These are phyloP conservation scores for Caranx melampygus DNA, from an alignment of 2,113 vertebrate genomes.

Conservation along the genomic window DNA sequence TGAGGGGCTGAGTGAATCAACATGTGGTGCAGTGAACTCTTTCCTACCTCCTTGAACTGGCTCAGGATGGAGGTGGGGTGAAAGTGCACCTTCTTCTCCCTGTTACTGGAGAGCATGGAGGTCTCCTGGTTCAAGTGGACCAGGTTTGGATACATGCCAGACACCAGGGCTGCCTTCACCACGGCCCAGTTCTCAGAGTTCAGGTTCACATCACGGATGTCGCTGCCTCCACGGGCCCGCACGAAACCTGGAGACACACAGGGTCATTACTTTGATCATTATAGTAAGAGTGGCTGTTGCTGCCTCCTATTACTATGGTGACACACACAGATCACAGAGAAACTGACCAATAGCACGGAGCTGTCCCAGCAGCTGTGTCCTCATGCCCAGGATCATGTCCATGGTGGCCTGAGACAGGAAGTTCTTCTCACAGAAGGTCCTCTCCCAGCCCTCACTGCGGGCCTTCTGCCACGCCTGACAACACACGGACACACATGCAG, in stretches of 20 bases:
- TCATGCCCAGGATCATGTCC: conserved; percentile 95
- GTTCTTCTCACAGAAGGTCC: conserved; percentile 95
- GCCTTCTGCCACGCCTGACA: conserved; percentile 95
- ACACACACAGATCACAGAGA: background rate
- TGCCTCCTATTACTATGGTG: background rate
- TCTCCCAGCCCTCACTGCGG: conserved; percentile 92
- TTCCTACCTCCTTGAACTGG: conserved; percentile 90
- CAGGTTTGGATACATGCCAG: conserved; percentile 96
- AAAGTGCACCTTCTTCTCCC: conserved; percentile 91
- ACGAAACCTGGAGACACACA: conserved; percentile 88
- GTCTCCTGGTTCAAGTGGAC: conserved; percentile 87
- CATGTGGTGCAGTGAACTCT: background rate
- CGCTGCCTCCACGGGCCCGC: conserved; percentile 88
- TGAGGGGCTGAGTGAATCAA: no score
- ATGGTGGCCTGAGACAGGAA: conserved; percentile 96
- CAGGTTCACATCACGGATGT: conserved; percentile 93
- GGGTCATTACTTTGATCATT: background rate
- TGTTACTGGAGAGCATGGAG: conserved; percentile 81
- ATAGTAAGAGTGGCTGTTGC: background rate
- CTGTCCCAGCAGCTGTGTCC: conserved; percentile 94
- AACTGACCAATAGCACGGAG: conserved; percentile 92
- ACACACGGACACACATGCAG: background rate
- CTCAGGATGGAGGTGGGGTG: conserved; percentile 93
- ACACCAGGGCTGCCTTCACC: conserved; percentile 93
- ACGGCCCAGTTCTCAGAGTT: conserved; percentile 98